phyloP scores from a whole-genome alignment of 2,888 invertebrate species.

The Volucella zonaria region DNA sequence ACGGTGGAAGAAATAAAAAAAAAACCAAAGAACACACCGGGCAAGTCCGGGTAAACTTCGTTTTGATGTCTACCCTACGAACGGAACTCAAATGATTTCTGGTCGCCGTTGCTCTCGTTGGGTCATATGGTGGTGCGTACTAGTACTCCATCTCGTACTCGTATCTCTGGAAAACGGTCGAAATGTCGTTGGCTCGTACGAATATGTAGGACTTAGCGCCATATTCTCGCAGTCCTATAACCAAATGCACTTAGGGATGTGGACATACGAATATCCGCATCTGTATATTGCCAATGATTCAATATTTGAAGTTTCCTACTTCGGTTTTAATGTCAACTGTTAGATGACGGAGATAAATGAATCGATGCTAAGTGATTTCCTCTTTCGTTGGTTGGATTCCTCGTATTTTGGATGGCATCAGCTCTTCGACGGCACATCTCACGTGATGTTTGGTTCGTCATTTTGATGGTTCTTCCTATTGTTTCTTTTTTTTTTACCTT shows the following conservation, averaged over 20 bases:
- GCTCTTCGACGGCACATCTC: slow-evolving; percentile 5
- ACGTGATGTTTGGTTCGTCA: slow-evolving; percentile 20
- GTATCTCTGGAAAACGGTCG: slow-evolving; percentile 9
- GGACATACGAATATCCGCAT: no score
- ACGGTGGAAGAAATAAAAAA: slow-evolving; percentile 14
- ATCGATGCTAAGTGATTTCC: slow-evolving; percentile 63
- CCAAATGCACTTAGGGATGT: slow-evolving; percentile 37
- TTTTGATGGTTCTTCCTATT: background rate
- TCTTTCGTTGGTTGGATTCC: background rate
- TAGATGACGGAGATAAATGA: slow-evolving; percentile 62
- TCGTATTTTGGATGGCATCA: no score
- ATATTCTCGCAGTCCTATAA: background rate
- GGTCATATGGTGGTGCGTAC: background rate
- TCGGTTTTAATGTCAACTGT: slow-evolving; percentile 66
- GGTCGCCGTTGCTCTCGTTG: slow-evolving; percentile 35
- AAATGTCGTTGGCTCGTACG: background rate
- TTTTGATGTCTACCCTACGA: slow-evolving; percentile 53
- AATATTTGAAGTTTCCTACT: slow-evolving; percentile 67
- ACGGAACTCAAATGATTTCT: slow-evolving; percentile 44
- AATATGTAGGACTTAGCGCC: no score
- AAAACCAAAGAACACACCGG: background rate
- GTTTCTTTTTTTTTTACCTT: background rate
- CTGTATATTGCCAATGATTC: slow-evolving; percentile 57
- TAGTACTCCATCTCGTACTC: background rate
- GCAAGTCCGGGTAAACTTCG: slow-evolving; percentile 63